A percentile compares a stretch with the other conserved stretches of the same genome.
phyloP scores from a whole-genome alignment of 2,797 vertebrate species.

The Champsocephalus esox region DNA sequence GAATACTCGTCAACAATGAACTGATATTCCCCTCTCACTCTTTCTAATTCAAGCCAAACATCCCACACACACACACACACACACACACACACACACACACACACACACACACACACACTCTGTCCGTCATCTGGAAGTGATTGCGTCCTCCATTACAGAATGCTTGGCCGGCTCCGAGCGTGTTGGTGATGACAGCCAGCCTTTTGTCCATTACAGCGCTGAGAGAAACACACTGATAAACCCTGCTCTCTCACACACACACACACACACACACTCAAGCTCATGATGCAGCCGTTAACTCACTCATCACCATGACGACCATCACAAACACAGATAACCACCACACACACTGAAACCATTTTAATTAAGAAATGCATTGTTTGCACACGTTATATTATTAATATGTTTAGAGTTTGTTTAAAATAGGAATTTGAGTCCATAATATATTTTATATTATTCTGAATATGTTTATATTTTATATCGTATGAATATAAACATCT shows the following conservation, averaged over 20 bases:
- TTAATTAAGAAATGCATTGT: too few relatives aligned
- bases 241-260: background rate
- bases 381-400: too few relatives aligned
- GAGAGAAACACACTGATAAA: slow-evolving; percentile 38
- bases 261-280: too few relatives aligned
- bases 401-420: too few relatives aligned
- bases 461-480: too few relatives aligned
- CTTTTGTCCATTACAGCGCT: slow-evolving; percentile 53
- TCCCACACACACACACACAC: slow-evolving; percentile 17
- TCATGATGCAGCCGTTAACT: background rate
- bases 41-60: too few relatives aligned
- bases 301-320: background rate
- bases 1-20: slow-evolving; percentile 17
- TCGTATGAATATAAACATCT: too few relatives aligned
- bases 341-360: background rate
- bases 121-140: slow-evolving; percentile 73
- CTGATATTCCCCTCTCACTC: slow-evolving; percentile 22
- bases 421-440: too few relatives aligned
- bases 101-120: slow-evolving; percentile 27
- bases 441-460: too few relatives aligned
- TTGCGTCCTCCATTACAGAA: slow-evolving; percentile 63
- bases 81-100: background rate
- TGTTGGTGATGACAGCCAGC: slow-evolving; percentile 68
- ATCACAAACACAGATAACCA: background rate
- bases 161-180: slow-evolving; percentile 44